Evolutionary conservation across 2,888 invertebrate genomes (phyloP).

Genomic region (Ctena decussata): DNA sequence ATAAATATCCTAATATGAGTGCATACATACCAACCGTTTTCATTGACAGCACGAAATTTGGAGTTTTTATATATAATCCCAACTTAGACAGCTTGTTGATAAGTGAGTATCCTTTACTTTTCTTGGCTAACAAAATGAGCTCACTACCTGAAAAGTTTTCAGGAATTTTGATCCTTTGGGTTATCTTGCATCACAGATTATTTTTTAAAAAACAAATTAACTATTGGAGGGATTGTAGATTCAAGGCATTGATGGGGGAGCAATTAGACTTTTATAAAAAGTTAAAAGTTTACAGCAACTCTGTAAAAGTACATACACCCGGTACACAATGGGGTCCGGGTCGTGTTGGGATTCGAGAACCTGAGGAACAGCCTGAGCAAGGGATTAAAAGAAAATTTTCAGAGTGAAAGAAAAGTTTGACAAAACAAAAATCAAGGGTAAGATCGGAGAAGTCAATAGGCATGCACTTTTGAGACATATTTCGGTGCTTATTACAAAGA

Average conservation of each 20-base stretch:
- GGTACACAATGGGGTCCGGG: neutral
- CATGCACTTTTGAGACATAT: too few species aligned
- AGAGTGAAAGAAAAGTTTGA: too few species aligned
- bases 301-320: neutral
- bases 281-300: neutral
- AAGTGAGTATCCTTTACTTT: neutral
- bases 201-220: neutral
- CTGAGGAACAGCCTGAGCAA: too few species aligned
- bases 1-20: neutral
- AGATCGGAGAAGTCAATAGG: too few species aligned
- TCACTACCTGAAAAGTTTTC: neutral
- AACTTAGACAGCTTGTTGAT: neutral
- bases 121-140: neutral
- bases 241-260: neutral
- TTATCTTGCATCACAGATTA: neutral
- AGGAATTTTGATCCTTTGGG: neutral
- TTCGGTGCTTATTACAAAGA: too few species aligned
- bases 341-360: neutral
- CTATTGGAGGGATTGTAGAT: neutral
- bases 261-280: neutral
- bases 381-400: too few species aligned
- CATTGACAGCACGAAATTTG: neutral
- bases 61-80: neutral
- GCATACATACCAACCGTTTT: neutral
- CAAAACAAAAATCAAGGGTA: too few species aligned